phyloP scores from a whole-genome alignment of 2,113 vertebrate genomes.

The Passer montanus region DNA sequence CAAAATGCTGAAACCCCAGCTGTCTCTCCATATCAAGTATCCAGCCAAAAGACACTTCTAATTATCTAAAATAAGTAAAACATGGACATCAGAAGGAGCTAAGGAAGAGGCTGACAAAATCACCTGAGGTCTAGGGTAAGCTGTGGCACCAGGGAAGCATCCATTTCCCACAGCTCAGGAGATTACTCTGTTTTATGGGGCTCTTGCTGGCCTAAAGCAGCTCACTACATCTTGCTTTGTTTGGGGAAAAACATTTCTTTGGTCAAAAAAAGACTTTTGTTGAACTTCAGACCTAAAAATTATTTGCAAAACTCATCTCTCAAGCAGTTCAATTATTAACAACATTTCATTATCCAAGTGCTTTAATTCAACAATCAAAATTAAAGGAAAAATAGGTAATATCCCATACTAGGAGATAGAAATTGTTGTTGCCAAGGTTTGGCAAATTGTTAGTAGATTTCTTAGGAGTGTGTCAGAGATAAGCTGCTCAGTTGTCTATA shows the following conservation, averaged over 20 bases:
- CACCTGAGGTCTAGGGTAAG: neutral
- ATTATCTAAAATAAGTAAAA: neutral
- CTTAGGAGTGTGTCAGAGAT: neutral
- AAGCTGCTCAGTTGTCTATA: neutral
- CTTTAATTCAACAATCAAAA: neutral
- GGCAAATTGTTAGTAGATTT: neutral
- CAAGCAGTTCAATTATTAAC: neutral
- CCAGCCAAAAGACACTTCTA: neutral
- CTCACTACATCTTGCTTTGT: neutral
- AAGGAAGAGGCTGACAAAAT: neutral
- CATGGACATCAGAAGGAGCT: neutral
- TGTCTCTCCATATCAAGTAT: neutral
- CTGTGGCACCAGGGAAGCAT: neutral
- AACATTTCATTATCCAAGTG: neutral
- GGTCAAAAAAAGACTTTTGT: neutral
- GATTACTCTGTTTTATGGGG: too few relatives aligned
- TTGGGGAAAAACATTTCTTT: neutral
- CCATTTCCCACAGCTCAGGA: neutral
- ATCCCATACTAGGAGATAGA: neutral
- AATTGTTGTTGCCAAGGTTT: neutral
- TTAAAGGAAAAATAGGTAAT: neutral
- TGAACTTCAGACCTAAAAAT: neutral
- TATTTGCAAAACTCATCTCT: neutral
- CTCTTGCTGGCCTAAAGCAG: neutral
- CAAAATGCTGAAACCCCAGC: neutral